These are phyloP conservation scores for Fregata magnificens DNA, from an alignment of 2,113 vertebrate genomes.

Conservation along the genomic window DNA sequence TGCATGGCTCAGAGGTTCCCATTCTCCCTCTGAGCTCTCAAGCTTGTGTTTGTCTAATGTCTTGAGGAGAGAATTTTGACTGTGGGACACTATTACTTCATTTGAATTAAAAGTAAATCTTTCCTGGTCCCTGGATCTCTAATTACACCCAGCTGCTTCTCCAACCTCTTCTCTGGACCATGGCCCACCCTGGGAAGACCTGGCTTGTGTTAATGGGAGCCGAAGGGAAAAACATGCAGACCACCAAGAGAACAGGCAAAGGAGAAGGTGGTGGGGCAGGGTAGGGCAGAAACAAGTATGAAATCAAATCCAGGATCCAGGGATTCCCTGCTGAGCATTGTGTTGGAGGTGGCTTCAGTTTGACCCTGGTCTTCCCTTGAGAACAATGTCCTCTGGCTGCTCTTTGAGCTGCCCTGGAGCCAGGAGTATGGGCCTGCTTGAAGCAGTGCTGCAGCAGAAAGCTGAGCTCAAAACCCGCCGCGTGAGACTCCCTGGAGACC, in stretches of 20 bases:
- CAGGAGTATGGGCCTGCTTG: not conserved
- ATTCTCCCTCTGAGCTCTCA: not conserved
- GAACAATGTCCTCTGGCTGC: slow-evolving; percentile 59
- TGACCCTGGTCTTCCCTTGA: slow-evolving; percentile 29
- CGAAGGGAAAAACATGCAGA: slow-evolving; percentile 43
- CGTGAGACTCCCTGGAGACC: not conserved
- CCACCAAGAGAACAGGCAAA: slow-evolving; percentile 51
- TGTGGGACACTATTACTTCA: not conserved
- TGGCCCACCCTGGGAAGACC: slow-evolving; percentile 47
- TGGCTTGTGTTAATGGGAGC: slow-evolving; percentile 42
- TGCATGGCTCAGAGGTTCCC: not conserved
- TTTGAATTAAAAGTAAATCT: slow-evolving; percentile 9
- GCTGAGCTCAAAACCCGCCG: not conserved
- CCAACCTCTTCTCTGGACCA: slow-evolving; percentile 19
- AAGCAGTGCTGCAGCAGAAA: slow-evolving; percentile 6
- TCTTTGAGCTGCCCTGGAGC: not conserved
- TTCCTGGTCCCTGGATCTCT: not conserved
- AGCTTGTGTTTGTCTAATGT: not conserved
- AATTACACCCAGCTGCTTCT: slow-evolving; percentile 61
- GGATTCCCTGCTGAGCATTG: not conserved
- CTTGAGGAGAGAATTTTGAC: not conserved
- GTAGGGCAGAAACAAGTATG: slow-evolving; percentile 21
- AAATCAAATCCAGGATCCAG: slow-evolving; percentile 26
- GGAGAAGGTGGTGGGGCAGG: slow-evolving; percentile 11
- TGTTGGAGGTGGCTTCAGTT: slow-evolving; percentile 38